Evolutionary conservation across 2,888 invertebrate genomes (phyloP), one percentile per base, ranked within the genome.

Genomic region (Dromius quadrimaculatus): DNA sequence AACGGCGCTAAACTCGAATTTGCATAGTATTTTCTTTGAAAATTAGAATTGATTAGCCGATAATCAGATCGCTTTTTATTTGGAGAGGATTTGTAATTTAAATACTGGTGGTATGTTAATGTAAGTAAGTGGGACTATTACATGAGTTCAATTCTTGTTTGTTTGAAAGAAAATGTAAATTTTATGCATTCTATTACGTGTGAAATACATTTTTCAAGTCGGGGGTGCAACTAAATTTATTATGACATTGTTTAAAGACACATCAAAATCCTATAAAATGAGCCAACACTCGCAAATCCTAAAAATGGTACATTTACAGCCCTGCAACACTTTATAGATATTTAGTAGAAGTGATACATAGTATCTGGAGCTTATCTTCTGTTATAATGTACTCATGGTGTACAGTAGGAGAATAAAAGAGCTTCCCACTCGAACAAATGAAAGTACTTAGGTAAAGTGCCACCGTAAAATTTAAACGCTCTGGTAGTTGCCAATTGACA

Each of bases 331-430:
- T 13, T 15, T 15, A 28, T 13, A 23, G 50, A 15, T 54, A 54
- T 54, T 23, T 28, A 13, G 23, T 11, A 22, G 47, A 47, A 23
- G 47, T 47, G 23, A 47, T 22, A 47, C 47, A 47, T 47, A 54
- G 50, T 54, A 54, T 54, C 23, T 28, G 11, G 50, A 54, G 13
- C 50, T 54, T 54, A 54, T 54, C 50, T 54, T 15, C 41, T 41
- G 15, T n/a, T n/a, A n/a, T n/a, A n/a, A n/a, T n/a, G n/a, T n/a
- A 41, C 15, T 15, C 15, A 41, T 41, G 4, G 13, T n/a, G n/a
- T 2, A 28, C 47, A 28, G 50, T 54, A 28, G 50, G 50, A 54
- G 50, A 11, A 6, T 11, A 41, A 8, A n/a, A 22, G n/a, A 22
- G 3, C 28, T 28, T 2, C 50, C 50, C 15, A 54, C 28, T 15